Base-by-base conservation (phyloP, 2,797 vertebrate species). In the Peromyscus eremicus region DNA sequence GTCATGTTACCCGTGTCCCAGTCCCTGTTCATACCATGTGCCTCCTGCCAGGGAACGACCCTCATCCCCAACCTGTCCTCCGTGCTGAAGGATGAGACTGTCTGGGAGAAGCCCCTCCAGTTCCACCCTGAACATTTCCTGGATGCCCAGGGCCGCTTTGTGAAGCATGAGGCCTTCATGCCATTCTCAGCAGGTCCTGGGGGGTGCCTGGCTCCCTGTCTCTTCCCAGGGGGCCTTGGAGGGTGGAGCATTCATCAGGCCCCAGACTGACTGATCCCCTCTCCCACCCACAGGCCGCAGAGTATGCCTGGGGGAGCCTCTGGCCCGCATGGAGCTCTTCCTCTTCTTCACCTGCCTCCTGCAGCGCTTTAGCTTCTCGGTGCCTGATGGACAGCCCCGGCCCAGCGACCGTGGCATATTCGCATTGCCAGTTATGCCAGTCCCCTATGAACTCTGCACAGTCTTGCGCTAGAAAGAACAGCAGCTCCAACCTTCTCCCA, bases 261-360 rank as follows among this genome's bases (percentile, higher is more conserved):
- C 62, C 43, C 52, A 68, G 83, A 34, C 29, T 85, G 43, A 85
- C 64, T 52, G 64, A 85, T 13, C 1, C 43, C 27, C 32, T 68
- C 6, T 85, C 17, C 19, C 11, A 14, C 14, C 9, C 60, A 43
- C 96, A 85, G 83, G 83, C 92, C 98, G 88, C 12, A 97, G 97
- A 3, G 19, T 0, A 0, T 99, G 62, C 83, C 94, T 23, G 0
- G 98, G 98, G 79, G 98, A 98, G 89, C 98, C 97, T 84, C 91
- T 99, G 97, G 98, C 98, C 80, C 97, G 55, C 91, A 98, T 98
- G 98, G 98, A 98, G 92, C 97, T 98, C 87, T 98, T 98, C 52
- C 89, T 98, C 75, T 98, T 98, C 97, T 98, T 98, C 94, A 98
- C 97, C 77, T 86, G 64, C 46, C 98, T 98, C n/a, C 97, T 98